A percentile compares a stretch with the other conserved stretches of the same genome.
Conservation (phyloP, 2,888 invertebrate species). For the Scaptomyza parva region DNA sequence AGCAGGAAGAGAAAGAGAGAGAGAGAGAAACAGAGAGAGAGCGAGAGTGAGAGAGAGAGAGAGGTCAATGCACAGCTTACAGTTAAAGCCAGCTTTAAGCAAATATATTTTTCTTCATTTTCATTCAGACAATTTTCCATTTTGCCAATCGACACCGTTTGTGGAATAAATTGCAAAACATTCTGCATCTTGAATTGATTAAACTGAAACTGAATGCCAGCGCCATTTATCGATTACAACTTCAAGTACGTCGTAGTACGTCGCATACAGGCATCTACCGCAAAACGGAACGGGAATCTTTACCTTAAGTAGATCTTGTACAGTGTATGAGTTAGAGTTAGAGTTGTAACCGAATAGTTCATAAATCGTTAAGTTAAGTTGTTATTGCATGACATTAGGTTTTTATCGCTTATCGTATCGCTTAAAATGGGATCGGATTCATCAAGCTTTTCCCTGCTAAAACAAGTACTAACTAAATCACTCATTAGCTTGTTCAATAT, state of each 20-base stretch:
- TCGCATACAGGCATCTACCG: background rate
- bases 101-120: background rate
- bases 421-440: too few relatives aligned
- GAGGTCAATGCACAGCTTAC: conserved; percentile 2
- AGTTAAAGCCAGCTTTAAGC: conserved; percentile 4
- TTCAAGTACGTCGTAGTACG: background rate
- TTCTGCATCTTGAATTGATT: background rate
- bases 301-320: background rate
- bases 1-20: background rate
- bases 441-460: too few relatives aligned
- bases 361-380: background rate
- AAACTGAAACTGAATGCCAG: background rate
- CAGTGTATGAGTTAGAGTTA: too few relatives aligned
- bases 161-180: background rate
- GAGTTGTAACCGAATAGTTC: background rate
- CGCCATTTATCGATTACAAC: background rate
- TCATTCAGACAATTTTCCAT: background rate
- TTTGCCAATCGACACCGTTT: background rate
- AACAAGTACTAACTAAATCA: too few relatives aligned
- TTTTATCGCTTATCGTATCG: too few relatives aligned
- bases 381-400: too few relatives aligned
- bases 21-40: background rate
- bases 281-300: background rate
- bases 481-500: too few relatives aligned
- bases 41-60: background rate